Evolutionary conservation across 2,113 vertebrate species (phyloP), one percentile per base, ranked within the genome.

Genomic region (Macrotis lagotis): DNA sequence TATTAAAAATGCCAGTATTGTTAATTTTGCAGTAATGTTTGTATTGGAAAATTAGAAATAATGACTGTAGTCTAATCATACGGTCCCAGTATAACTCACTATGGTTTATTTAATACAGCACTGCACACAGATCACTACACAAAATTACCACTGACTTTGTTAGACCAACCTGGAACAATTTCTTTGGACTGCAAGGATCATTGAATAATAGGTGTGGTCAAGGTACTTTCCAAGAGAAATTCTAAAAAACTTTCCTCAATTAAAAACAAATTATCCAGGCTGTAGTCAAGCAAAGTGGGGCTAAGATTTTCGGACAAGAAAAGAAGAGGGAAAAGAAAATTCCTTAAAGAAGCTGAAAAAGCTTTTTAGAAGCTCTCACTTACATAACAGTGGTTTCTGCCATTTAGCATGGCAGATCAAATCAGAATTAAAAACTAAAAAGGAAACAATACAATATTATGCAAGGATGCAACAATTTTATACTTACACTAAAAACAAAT

Each of bases 151-250:
- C 37, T 91, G 47, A 25, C 92, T 90, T 92, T 91, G 28, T n/a
- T 90, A 89, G 25, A 8, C 52, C 88, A 95, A 94, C 66, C 37
- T n/a, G n/a, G 66, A 44, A 2, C 95, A 31, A 92, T 91, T 94
- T 74, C 37, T 74, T 74, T 74, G 37, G 12, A 91, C 59, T 96
- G 66, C 50, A 66, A 95, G 91, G 26, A 53, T 7, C 51, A 95
- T 52, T 95, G 90, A 96, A 95, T 90, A 96, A 95, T 88, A 22
- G 25, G 83, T 66, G 16, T 53, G 96, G 25, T 53, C 26, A 37
- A 90, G 51, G 48, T 96, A 93, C 59, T 95, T 95, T 92, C 83
- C 90, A 94, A 92, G 91, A 95, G 88, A 95, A 97, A 94, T 44
- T 25, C 14, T 88, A 93, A 91, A 97, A 93, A 95, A 74, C 19